Conservation (phyloP, 2,888 invertebrate genomes). For the Helleia helle region DNA sequence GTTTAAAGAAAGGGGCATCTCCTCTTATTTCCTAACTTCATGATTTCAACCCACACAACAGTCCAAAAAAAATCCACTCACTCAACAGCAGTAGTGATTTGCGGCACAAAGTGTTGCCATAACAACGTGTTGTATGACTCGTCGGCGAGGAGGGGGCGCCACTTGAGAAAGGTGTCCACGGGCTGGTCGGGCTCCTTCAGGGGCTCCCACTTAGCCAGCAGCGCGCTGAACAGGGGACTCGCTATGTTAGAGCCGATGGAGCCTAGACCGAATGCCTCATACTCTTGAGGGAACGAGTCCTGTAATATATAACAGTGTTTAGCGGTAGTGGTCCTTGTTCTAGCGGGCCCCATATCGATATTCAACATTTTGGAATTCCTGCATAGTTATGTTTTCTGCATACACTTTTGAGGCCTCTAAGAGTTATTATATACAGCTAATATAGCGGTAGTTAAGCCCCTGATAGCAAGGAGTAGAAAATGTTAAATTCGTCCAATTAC, state of each 20-base stretch:
- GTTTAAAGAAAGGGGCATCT: too few species aligned
- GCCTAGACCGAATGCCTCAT: conserved; percentile 87
- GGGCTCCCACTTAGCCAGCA: conserved; percentile 86
- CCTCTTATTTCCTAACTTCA: too few species aligned
- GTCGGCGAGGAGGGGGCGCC: conserved; percentile 78
- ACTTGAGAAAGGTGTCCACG: conserved; percentile 77
- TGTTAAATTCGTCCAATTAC: too few species aligned
- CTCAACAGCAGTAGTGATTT: conserved; percentile 81
- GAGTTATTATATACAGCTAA: too few species aligned
- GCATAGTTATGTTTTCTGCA: too few species aligned
- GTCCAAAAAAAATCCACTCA: too few species aligned
- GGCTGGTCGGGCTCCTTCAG: conserved; percentile 78
- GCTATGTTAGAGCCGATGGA: conserved; percentile 89
- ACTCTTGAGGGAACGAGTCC: conserved; percentile 73
- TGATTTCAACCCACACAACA: too few species aligned
- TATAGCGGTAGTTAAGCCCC: too few species aligned
- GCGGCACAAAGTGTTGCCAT: conserved; percentile 95
- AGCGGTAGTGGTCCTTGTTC: too few species aligned
- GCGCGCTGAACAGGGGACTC: conserved; percentile 85
- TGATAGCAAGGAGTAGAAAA: too few species aligned
- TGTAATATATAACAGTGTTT: conserved; percentile 24
- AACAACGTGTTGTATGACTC: conserved; percentile 87
- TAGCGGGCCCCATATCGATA: too few species aligned
- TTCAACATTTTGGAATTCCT: too few species aligned
- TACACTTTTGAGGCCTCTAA: not conserved